These are phyloP conservation scores for Alauda arvensis DNA, from an alignment of 2,797 vertebrate genomes.

Conservation along the genomic window DNA sequence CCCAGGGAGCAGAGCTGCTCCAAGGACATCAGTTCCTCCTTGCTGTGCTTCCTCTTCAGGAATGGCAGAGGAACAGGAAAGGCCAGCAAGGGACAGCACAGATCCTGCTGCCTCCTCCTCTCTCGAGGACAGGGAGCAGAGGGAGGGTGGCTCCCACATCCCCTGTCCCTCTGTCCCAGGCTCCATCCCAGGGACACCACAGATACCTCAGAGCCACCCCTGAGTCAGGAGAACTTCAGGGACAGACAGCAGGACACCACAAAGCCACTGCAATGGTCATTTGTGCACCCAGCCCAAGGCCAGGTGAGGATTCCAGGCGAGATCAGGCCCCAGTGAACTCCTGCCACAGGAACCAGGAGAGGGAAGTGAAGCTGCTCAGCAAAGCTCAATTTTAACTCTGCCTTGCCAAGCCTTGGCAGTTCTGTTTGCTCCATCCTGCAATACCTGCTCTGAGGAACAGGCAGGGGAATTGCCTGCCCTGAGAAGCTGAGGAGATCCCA, in stretches of 20 bases:
- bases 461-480: background rate
- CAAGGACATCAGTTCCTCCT: background rate
- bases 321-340: rapidly evolving
- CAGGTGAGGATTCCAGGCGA: background rate
- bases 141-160: background rate
- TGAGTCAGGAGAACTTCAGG: background rate
- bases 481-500: background rate
- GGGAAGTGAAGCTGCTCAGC: background rate
- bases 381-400: background rate
- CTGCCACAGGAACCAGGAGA: background rate
- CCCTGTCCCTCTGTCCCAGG: background rate
- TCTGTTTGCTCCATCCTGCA: background rate
- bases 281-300: rapidly evolving
- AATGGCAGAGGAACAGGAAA: background rate
- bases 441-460: background rate
- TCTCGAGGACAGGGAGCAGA: background rate
- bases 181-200: rapidly evolving
- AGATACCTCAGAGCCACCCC: rapidly evolving
- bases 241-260: rapidly evolving
- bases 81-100: background rate
- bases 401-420: background rate
- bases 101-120: background rate
- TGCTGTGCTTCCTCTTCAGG: background rate
- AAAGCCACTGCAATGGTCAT: rapidly evolving
- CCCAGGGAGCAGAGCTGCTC: background rate